phyloP scores from a whole-genome alignment of 92 coral and sea anemone genomes.

The Anthopleura xanthogrammica region DNA sequence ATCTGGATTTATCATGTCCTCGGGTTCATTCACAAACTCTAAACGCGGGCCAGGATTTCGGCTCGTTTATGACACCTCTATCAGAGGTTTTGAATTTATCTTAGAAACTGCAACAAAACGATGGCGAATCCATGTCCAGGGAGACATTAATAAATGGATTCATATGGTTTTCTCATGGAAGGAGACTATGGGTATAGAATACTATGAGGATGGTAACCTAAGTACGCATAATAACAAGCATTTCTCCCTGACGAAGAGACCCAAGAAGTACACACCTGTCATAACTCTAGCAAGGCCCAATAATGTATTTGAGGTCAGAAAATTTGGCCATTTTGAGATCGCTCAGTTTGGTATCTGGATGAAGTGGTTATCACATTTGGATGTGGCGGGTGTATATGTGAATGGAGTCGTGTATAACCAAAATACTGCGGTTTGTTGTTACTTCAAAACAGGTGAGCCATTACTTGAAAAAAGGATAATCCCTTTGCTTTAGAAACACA shows the following conservation, averaged over 20 bases:
- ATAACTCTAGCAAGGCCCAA: slow-evolving; percentile 87
- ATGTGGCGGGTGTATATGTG: slow-evolving; percentile 60
- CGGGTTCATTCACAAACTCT: slow-evolving; percentile 89
- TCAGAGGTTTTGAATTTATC: slow-evolving; percentile 61
- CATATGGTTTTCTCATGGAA: slow-evolving; percentile 91
- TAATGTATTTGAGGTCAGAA: slow-evolving; percentile 38
- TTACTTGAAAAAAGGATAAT: neutral
- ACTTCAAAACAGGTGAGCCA: slow-evolving; percentile 57
- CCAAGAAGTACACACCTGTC: slow-evolving; percentile 66
- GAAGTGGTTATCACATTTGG: slow-evolving; percentile 53
- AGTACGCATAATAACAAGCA: slow-evolving; percentile 52
- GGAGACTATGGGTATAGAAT: slow-evolving; percentile 48
- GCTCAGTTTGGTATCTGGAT: slow-evolving; percentile 94
- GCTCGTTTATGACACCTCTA: slow-evolving; percentile 61
- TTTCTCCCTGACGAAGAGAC: slow-evolving; percentile 28
- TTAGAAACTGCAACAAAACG: slow-evolving; percentile 63
- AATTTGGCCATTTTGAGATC: slow-evolving; percentile 83
- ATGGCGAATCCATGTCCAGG: slow-evolving; percentile 74
- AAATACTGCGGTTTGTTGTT: slow-evolving; percentile 59
- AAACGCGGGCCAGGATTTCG: slow-evolving; percentile 91
- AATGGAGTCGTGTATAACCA: slow-evolving; percentile 50
- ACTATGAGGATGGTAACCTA: slow-evolving; percentile 76
- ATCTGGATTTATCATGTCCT: slow-evolving; percentile 80
- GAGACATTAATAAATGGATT: slow-evolving; percentile 63
- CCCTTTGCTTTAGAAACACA: no score